A percentile compares a stretch with the other conserved stretches of the same genome.
phyloP scores from a whole-genome alignment of 2,797 vertebrate species.

The Channallabes apus region DNA sequence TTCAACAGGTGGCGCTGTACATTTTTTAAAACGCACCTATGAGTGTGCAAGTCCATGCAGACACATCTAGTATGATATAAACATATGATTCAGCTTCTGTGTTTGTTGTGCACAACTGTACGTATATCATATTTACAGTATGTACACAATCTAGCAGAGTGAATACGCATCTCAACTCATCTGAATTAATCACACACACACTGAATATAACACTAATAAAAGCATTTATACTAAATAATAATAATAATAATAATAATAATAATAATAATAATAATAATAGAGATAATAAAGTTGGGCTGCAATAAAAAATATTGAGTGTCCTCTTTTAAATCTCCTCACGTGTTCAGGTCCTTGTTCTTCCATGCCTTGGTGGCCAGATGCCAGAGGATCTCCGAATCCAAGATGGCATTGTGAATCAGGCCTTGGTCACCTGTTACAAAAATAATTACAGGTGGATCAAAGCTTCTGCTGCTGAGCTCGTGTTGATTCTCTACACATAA shows the following conservation, averaged over 20 bases:
- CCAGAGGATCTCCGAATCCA: slow-evolving; percentile 93
- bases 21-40: too few species aligned
- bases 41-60: too few species aligned
- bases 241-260: too few species aligned
- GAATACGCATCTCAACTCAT: background rate
- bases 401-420: slow-evolving; percentile 93
- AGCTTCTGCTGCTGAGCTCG: background rate
- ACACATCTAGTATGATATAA: too few species aligned
- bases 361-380: slow-evolving; percentile 90
- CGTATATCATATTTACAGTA: too few species aligned
- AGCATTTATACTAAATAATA: too few species aligned
- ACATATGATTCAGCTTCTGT: too few species aligned
- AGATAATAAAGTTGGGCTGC: too few species aligned
- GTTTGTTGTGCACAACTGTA: too few species aligned
- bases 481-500: background rate
- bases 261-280: too few species aligned
- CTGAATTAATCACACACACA: background rate
- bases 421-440: slow-evolving; percentile 84
- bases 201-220: background rate
- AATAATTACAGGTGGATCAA: background rate
- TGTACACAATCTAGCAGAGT: too few species aligned
- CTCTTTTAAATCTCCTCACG: slow-evolving; percentile 72
- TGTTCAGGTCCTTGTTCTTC: slow-evolving; percentile 92
- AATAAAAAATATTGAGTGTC: background rate
- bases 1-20: too few species aligned